Conservation (phyloP, 2,888 invertebrate species). For the Ormyrus pomaceus region DNA sequence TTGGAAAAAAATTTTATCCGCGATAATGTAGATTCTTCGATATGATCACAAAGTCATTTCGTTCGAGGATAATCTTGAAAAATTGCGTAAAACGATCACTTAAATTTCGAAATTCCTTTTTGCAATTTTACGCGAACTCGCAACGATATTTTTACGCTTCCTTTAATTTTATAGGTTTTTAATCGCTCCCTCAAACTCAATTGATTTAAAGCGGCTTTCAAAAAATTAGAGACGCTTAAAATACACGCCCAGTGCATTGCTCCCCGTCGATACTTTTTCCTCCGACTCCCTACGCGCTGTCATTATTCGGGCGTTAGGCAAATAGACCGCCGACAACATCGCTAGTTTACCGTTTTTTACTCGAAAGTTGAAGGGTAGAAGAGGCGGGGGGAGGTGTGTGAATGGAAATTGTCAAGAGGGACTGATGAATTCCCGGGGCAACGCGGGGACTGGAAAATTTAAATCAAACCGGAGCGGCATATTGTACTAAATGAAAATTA, state of each 20-base stretch:
- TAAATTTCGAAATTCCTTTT: no score
- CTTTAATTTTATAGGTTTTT: no score
- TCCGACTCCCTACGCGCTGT: neutral
- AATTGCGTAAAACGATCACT: no score
- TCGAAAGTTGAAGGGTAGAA: neutral
- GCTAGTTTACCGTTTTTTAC: slow-evolving; percentile 1
- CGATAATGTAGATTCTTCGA: no score
- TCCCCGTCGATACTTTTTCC: neutral
- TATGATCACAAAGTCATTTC: no score
- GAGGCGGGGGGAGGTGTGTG: neutral
- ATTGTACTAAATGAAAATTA: slow-evolving; percentile 74
- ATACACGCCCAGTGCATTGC: neutral
- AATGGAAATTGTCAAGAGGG: slow-evolving; percentile 1
- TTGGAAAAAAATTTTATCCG: no score
- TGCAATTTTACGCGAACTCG: no score
- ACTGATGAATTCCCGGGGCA: neutral
- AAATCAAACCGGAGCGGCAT: slow-evolving; percentile 73
- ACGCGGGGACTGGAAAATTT: slow-evolving; percentile 63
- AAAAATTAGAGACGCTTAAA: neutral
- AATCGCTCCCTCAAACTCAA: no score
- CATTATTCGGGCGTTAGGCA: slow-evolving; percentile 72
- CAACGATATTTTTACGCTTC: no score
- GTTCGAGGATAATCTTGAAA: no score
- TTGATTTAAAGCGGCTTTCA: no score
- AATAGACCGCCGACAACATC: slow-evolving; percentile 65